Percentiles rank a stretch among this genome's conserved stretches.
phyloP scores from a whole-genome alignment of 1,140 invertebrate species.

The Zeugodacus cucurbitae region DNA sequence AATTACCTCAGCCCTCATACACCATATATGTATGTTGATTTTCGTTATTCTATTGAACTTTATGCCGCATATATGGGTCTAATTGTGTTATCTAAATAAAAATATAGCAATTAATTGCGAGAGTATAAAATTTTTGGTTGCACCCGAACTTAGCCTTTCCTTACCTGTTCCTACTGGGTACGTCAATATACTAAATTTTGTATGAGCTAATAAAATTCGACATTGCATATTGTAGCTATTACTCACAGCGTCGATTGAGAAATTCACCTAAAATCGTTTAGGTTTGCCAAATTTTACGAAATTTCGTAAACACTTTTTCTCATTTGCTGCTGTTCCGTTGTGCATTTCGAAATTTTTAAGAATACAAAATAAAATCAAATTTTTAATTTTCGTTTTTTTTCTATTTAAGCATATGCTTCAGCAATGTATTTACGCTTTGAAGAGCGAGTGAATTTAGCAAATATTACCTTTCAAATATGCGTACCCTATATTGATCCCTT shows the following conservation, averaged over 20 bases:
- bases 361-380: not conserved
- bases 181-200: not conserved
- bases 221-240: not conserved
- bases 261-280: conserved; percentile 17
- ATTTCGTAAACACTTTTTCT: conserved; percentile 22
- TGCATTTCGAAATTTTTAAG: not conserved
- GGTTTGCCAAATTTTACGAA: conserved; percentile 18
- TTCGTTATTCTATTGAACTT: too few relatives aligned
- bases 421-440: not conserved
- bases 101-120: too few relatives aligned
- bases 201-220: not conserved
- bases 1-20: too few relatives aligned
- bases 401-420: not conserved
- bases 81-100: too few relatives aligned
- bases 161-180: not conserved
- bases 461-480: not conserved
- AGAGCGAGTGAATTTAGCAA: not conserved
- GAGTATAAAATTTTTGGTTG: too few relatives aligned
- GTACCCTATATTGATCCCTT: not conserved
- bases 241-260: not conserved
- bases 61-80: too few relatives aligned
- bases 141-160: too few relatives aligned
- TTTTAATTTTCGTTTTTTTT: not conserved
- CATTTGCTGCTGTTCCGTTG: not conserved
- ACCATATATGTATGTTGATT: too few relatives aligned